A percentile compares a stretch with the other conserved stretches of the same genome.
phyloP scores from a whole-genome alignment of 35 echinoderm and acorn worm genomes.

The Chiridota heheva region DNA sequence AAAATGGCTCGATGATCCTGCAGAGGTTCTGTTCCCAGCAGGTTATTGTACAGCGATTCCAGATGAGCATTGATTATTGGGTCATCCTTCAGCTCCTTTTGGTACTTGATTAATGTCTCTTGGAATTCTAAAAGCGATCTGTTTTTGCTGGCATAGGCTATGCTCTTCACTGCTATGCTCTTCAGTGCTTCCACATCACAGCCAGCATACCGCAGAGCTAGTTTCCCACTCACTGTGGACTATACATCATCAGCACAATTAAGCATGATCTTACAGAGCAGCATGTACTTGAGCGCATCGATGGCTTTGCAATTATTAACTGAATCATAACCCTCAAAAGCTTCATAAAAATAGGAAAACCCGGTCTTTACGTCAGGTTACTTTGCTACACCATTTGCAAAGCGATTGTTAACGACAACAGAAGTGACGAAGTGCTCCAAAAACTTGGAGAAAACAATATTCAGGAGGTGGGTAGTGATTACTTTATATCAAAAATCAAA shows the following conservation, averaged over 20 bases:
- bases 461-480: background rate
- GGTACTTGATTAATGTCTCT: slow-evolving; percentile 79
- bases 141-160: slow-evolving; percentile 97
- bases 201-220: slow-evolving; percentile 88
- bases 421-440: no score
- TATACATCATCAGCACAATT: slow-evolving; percentile 99
- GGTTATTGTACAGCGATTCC: slow-evolving; percentile 89
- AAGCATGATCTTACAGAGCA: slow-evolving; percentile 88
- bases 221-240: slow-evolving; percentile 95
- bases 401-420: no score
- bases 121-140: slow-evolving; percentile 95
- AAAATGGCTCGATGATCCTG: slow-evolving; percentile 97
- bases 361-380: slow-evolving; percentile 95
- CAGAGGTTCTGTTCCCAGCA: slow-evolving; percentile 97
- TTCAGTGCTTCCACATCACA: slow-evolving; percentile 88
- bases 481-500: background rate
- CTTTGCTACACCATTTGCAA: slow-evolving; percentile 94
- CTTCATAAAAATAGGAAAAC: slow-evolving; percentile 97
- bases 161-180: slow-evolving; percentile 79
- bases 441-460: background rate
- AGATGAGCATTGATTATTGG: slow-evolving; percentile 93
- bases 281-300: slow-evolving; percentile 90
- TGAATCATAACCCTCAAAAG: slow-evolving; percentile 98
- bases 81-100: slow-evolving; percentile 78
- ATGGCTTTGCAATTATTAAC: slow-evolving; percentile 88